Percentiles rank a stretch among this genome's conserved stretches.
Conservation (phyloP, 1,140 invertebrate genomes). For the Drosophila nebulosa region DNA sequence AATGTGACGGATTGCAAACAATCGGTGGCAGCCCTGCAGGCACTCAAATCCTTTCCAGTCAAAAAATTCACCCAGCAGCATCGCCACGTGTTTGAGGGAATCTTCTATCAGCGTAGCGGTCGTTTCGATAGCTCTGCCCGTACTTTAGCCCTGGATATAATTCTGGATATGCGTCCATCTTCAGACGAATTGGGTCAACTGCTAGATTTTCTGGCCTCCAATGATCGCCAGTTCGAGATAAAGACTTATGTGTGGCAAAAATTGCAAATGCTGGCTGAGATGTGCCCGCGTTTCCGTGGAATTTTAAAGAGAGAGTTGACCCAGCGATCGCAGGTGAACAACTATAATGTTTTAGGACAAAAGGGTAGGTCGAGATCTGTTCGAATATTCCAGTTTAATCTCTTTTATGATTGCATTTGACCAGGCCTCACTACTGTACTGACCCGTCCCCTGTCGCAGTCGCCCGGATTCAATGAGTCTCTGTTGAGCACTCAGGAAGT, state of each 20-base stretch:
- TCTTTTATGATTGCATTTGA: too few species aligned
- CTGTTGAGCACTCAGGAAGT: constrained; percentile 90
- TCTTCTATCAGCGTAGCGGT: constrained; percentile 86
- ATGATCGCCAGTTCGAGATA: constrained; percentile 85
- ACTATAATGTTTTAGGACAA: constrained; percentile 86
- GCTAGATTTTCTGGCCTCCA: constrained; percentile 82
- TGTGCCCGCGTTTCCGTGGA: constrained; percentile 81
- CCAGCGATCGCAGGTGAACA: constrained; percentile 82
- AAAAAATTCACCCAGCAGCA: constrained; percentile 72
- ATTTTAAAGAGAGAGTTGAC: constrained; percentile 80
- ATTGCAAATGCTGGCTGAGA: constrained; percentile 84
- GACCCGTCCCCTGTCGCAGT: constrained; percentile 83
- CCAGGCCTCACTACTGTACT: constrained; percentile 87
- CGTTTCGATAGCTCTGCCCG: constrained; percentile 87
- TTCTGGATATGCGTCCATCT: constrained; percentile 84
- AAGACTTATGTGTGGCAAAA: constrained; percentile 86
- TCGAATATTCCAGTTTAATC: neutral
- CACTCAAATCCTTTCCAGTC: constrained; percentile 83
- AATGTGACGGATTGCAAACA: constrained; percentile 82
- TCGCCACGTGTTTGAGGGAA: constrained; percentile 81
- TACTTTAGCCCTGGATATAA: constrained; percentile 87
- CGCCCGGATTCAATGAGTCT: constrained; percentile 85
- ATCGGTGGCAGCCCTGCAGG: constrained; percentile 85
- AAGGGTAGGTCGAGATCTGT: constrained; percentile 80
- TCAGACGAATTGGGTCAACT: constrained; percentile 83